Evolutionary conservation across 2,888 invertebrate genomes (phyloP).

Genomic region (Luffia ferchaultella): DNA sequence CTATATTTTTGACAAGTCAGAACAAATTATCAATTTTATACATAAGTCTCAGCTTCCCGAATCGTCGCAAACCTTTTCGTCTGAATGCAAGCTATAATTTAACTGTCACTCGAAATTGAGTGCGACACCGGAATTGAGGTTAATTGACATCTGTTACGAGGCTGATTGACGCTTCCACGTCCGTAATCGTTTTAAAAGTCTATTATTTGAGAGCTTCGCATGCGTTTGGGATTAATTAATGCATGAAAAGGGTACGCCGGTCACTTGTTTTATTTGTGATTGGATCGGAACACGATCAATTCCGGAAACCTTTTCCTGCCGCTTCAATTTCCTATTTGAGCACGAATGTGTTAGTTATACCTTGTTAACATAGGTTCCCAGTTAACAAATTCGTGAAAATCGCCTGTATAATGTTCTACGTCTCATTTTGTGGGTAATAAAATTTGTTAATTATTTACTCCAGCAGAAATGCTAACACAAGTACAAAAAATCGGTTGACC

Average conservation of each 20-base stretch:
- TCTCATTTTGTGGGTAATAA: too few relatives aligned
- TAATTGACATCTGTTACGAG: constrained; percentile 38
- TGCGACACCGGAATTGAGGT: constrained; percentile 3
- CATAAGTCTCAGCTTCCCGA: too few relatives aligned
- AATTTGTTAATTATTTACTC: too few relatives aligned
- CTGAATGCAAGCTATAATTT: too few relatives aligned
- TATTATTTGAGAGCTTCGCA: constrained; percentile 41
- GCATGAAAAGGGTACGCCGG: constrained; percentile 49
- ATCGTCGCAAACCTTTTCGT: too few relatives aligned
- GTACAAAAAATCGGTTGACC: too few relatives aligned
- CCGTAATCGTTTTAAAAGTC: constrained; percentile 46
- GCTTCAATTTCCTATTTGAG: constrained; percentile 18
- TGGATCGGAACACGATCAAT: constrained; percentile 40
- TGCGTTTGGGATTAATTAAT: constrained; percentile 53
- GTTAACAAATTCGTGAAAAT: too few relatives aligned
- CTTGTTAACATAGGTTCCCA: not conserved
- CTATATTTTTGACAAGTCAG: too few relatives aligned
- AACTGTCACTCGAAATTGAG: too few relatives aligned
- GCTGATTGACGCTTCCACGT: constrained; percentile 40
- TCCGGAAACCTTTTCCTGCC: constrained; percentile 19
- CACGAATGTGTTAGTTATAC: not conserved
- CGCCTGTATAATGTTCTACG: too few relatives aligned
- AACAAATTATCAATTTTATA: too few relatives aligned
- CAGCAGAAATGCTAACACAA: too few relatives aligned
- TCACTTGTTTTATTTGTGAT: constrained; percentile 42